phyloP scores from a whole-genome alignment of 2,888 invertebrate genomes.

The Lomographa bimaculata region DNA sequence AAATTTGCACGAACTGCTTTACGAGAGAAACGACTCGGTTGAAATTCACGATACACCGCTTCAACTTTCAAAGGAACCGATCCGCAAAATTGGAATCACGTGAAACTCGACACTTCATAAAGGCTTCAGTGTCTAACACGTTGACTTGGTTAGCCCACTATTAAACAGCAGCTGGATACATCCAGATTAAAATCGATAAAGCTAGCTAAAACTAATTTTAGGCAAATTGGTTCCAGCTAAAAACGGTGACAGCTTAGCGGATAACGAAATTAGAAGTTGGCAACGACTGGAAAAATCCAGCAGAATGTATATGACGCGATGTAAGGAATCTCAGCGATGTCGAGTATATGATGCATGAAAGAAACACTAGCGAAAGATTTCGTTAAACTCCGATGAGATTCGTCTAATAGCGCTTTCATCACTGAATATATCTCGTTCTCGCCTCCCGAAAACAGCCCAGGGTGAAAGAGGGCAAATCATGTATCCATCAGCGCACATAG shows the following conservation, averaged over 20 bases:
- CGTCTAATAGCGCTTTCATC: constrained; percentile 3
- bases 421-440: constrained; percentile 9
- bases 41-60: no score
- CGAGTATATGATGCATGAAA: constrained; percentile 1
- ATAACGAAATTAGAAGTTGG: no score
- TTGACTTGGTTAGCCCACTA: constrained; percentile 13
- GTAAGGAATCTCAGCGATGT: background rate
- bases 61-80: background rate
- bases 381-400: constrained; percentile 7
- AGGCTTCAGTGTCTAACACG: constrained; percentile 12
- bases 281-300: no score
- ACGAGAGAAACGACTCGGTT: no score
- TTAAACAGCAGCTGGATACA: constrained; percentile 5
- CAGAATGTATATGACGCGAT: no score
- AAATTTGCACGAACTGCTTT: no score
- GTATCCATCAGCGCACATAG: constrained; percentile 18
- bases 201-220: no score
- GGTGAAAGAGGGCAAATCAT: constrained; percentile 14
- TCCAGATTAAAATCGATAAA: constrained; percentile 1
- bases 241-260: no score
- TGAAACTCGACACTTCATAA: constrained; percentile 5
- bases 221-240: no score
- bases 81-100: constrained; percentile 5
- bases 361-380: constrained; percentile 9
- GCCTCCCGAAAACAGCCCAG: constrained; percentile 11